Percentiles rank a stretch among this genome's conserved stretches.
phyloP scores from a whole-genome alignment of 2,113 vertebrate genomes.

The Nyctereutes procyonoides region DNA sequence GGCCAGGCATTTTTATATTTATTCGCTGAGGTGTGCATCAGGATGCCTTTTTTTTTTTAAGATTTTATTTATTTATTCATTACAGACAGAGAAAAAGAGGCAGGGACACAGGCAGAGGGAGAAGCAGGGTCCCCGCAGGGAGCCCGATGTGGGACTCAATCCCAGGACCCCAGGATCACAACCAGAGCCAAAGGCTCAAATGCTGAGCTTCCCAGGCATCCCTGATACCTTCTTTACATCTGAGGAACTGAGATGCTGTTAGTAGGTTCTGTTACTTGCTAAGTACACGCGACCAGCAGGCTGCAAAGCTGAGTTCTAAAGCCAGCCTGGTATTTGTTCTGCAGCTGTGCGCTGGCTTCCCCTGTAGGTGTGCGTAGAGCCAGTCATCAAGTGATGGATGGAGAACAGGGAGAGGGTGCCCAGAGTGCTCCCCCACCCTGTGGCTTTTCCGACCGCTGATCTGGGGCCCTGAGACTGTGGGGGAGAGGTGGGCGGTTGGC shows the following conservation, averaged over 20 bases:
- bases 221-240: background rate
- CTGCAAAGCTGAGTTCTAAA: background rate
- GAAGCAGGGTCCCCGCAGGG: no score
- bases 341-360: background rate
- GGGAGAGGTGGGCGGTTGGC: background rate
- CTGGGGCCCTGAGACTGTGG: background rate
- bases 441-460: background rate
- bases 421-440: fast-evolving
- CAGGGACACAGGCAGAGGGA: no score
- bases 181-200: no score
- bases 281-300: background rate
- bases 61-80: no score
- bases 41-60: background rate
- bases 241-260: background rate
- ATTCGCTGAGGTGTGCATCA: background rate
- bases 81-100: no score
- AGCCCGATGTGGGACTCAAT: no score
- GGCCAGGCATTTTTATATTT: background rate
- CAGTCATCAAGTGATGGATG: background rate
- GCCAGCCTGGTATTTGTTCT: background rate
- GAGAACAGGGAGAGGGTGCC: fast-evolving
- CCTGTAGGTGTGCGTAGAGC: background rate
- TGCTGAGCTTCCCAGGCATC: no score
- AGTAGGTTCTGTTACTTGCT: background rate
- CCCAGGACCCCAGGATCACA: no score